These are phyloP conservation scores for Drosophila mettleri DNA, from an alignment of 2,888 invertebrate species.

Conservation along the genomic window DNA sequence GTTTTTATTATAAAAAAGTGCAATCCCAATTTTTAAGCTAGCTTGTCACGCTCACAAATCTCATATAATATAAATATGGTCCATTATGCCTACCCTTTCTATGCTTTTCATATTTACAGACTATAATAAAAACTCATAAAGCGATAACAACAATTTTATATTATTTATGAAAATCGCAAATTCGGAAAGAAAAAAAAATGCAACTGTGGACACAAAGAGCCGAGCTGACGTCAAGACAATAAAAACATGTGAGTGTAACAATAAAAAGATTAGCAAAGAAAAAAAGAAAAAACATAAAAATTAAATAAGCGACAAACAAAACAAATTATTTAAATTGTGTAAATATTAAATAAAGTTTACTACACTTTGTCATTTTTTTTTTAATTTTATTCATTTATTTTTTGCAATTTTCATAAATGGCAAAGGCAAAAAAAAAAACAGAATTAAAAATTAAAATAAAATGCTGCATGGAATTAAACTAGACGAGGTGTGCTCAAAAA, in stretches of 20 bases:
- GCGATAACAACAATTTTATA: conserved; percentile 51
- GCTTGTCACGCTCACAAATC: background rate
- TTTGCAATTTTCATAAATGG: conserved; percentile 50
- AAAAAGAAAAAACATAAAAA: conserved; percentile 16
- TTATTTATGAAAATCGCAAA: conserved; percentile 67
- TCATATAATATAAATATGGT: background rate
- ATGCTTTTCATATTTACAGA: background rate
- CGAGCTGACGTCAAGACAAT: conserved; percentile 5
- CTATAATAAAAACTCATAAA: conserved; percentile 34
- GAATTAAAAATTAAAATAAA: conserved; percentile 28
- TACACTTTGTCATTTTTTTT: conserved; percentile 21
- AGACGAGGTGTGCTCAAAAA: background rate
- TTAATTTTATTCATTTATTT: conserved; percentile 17
- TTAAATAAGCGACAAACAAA: conserved; percentile 39
- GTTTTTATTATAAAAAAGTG: background rate
- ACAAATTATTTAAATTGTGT: conserved; percentile 59
- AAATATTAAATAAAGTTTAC: conserved; percentile 59
- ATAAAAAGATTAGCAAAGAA: conserved; percentile 6
- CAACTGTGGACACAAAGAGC: conserved; percentile 12
- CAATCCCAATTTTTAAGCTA: background rate
- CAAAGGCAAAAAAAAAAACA: conserved; percentile 19
- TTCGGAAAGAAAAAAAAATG: conserved; percentile 32
- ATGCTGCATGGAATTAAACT: conserved; percentile 47
- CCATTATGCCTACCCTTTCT: conserved; percentile 16
- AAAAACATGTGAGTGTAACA: conserved; percentile 1